Conservation (phyloP, 2,113 vertebrate species). For the Rynchops niger region DNA sequence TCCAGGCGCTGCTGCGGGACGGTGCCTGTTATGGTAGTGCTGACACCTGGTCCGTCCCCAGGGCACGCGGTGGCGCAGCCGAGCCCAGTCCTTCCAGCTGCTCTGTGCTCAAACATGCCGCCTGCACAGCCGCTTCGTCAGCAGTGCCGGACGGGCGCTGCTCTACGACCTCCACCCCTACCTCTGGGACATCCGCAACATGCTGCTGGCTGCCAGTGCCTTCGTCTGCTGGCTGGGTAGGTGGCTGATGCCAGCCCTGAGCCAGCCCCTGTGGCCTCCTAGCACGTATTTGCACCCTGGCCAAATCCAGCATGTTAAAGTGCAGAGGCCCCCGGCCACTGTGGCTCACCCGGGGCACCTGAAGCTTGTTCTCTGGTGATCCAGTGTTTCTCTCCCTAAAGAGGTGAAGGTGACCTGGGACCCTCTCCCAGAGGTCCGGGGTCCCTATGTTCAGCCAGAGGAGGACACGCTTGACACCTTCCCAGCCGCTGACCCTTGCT, state of each 20-base stretch:
- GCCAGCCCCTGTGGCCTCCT: background rate
- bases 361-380: background rate
- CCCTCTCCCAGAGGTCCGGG: background rate
- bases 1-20: fast-evolving
- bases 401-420: background rate
- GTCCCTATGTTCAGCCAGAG: background rate
- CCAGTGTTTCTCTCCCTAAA: background rate
- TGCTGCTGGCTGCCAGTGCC: constrained; percentile 79
- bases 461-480: background rate
- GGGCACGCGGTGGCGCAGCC: constrained; percentile 69
- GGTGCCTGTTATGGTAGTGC: fast-evolving
- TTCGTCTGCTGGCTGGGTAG: constrained; percentile 84
- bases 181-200: constrained; percentile 87
- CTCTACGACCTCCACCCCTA: constrained; percentile 88
- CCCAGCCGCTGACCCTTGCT: fast-evolving
- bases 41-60: background rate
- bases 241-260: background rate
- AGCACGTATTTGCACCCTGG: fast-evolving
- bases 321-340: fast-evolving
- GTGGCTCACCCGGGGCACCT: background rate
- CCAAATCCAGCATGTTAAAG: fast-evolving
- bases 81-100: constrained; percentile 73
- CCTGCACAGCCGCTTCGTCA: constrained; percentile 81
- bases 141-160: constrained; percentile 73
- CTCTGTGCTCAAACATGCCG: constrained; percentile 75